Conservation (phyloP, 2,113 vertebrate genomes). For the Paramormyrops kingsleyae region DNA sequence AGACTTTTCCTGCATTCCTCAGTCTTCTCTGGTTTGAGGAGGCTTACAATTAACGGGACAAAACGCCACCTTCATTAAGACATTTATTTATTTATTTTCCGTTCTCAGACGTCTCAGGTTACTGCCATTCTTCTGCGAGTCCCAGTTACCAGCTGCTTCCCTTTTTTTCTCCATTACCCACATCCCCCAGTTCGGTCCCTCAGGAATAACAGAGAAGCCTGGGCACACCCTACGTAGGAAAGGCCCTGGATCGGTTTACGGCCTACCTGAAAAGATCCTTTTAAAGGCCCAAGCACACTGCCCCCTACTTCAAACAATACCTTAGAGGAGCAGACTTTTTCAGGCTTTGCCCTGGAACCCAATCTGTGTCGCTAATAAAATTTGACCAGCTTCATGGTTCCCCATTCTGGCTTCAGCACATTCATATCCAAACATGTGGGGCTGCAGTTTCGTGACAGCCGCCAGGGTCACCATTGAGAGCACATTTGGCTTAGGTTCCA, state of each 20-base stretch:
- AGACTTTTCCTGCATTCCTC: constrained; percentile 14
- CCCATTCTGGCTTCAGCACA: background rate
- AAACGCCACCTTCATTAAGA: constrained; percentile 47
- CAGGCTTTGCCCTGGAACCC: constrained; percentile 40
- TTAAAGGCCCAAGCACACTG: constrained; percentile 40
- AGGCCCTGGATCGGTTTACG: constrained; percentile 59
- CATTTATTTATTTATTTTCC: constrained; percentile 56
- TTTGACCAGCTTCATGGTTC: background rate
- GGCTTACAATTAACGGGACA: constrained; percentile 50
- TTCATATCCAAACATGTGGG: background rate
- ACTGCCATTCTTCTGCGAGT: constrained; percentile 42
- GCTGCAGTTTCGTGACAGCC: background rate
- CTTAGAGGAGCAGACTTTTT: constrained; percentile 41
- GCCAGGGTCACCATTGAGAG: background rate
- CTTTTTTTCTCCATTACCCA: constrained; percentile 8
- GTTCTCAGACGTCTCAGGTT: constrained; percentile 64
- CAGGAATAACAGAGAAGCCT: constrained; percentile 58
- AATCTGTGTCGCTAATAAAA: background rate
- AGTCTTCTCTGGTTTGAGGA: constrained; percentile 27
- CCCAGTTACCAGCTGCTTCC: constrained; percentile 40
- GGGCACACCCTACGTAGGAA: constrained; percentile 55
- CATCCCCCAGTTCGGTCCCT: constrained; percentile 43
- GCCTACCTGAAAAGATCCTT: constrained; percentile 56
- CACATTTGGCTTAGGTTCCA: background rate
- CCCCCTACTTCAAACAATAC: constrained; percentile 45